Percentiles rank a stretch among this genome's conserved stretches.
These are phyloP conservation scores for Moxostoma hubbsi DNA, from an alignment of 2,797 vertebrate genomes.

Conservation along the genomic window DNA sequence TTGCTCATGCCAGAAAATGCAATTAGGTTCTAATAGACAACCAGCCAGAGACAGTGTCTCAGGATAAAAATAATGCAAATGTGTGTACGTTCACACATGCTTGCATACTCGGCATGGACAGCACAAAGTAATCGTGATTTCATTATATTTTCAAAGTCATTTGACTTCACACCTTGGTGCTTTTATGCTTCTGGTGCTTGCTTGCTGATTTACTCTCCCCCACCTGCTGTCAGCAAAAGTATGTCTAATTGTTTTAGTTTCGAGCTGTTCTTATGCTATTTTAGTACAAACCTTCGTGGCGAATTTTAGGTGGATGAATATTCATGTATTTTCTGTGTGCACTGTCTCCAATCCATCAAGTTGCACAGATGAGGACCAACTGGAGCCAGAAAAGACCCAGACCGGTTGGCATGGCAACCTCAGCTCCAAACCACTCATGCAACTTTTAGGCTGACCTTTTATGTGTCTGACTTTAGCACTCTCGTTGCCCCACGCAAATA, in stretches of 20 bases:
- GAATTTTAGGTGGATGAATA: slow-evolving; percentile 58
- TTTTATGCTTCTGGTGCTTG: slow-evolving; percentile 10
- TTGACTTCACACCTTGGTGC: slow-evolving; percentile 52
- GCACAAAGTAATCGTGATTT: slow-evolving; percentile 50
- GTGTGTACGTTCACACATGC: neutral
- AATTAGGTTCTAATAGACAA: slow-evolving; percentile 32
- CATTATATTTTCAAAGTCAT: slow-evolving; percentile 51
- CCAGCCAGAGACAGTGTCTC: slow-evolving; percentile 17
- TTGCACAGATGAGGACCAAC: slow-evolving; percentile 65
- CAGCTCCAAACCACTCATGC: slow-evolving; percentile 74
- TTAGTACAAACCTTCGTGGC: slow-evolving; percentile 32
- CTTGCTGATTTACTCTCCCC: slow-evolving; percentile 34
- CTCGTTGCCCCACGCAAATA: slow-evolving; percentile 22
- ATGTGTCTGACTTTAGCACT: slow-evolving; percentile 39
- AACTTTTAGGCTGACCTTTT: slow-evolving; percentile 84
- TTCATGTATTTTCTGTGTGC: slow-evolving; percentile 49
- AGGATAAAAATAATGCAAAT: slow-evolving; percentile 37
- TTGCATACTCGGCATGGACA: slow-evolving; percentile 51
- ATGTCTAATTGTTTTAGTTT: slow-evolving; percentile 56
- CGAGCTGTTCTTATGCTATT: slow-evolving; percentile 43
- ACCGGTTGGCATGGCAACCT: slow-evolving; percentile 74
- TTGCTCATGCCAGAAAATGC: slow-evolving; percentile 37
- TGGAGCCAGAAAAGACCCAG: slow-evolving; percentile 65
- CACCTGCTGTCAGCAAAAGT: slow-evolving; percentile 54
- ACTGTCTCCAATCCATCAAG: slow-evolving; percentile 51